phyloP scores from a whole-genome alignment of 2,113 vertebrate genomes.

The Tauraco erythrolophus region DNA sequence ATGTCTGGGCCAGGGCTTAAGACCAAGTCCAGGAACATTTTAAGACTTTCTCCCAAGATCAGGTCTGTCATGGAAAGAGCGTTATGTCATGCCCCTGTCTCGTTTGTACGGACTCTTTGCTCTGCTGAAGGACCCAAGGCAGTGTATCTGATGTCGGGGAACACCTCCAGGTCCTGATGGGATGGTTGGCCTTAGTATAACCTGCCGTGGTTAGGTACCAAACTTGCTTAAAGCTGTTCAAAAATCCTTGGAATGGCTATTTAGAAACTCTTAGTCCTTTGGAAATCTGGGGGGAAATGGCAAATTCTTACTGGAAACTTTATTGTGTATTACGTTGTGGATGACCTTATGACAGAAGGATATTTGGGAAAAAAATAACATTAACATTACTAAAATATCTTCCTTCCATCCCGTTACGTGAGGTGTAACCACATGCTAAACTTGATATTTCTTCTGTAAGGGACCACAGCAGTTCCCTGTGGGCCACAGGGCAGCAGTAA shows the following conservation, averaged over 20 bases:
- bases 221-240: neutral
- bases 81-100: rapidly evolving
- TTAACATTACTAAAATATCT: neutral
- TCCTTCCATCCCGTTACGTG: neutral
- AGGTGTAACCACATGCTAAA: neutral
- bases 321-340: neutral
- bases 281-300: neutral
- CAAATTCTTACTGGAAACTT: neutral
- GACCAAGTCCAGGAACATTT: neutral
- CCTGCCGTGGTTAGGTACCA: neutral
- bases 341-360: neutral
- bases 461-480: neutral
- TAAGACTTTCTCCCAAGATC: neutral
- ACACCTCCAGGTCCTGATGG: neutral
- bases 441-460: neutral
- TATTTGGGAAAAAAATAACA: neutral
- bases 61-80: neutral
- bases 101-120: neutral
- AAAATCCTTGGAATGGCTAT: neutral
- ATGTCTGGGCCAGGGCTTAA: neutral
- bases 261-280: neutral
- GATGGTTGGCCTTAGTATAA: neutral
- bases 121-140: neutral
- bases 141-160: neutral
- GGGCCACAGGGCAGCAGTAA: neutral